Conservation (phyloP, 2,797 vertebrate species). For the Helicolenus hilgendorfi region DNA sequence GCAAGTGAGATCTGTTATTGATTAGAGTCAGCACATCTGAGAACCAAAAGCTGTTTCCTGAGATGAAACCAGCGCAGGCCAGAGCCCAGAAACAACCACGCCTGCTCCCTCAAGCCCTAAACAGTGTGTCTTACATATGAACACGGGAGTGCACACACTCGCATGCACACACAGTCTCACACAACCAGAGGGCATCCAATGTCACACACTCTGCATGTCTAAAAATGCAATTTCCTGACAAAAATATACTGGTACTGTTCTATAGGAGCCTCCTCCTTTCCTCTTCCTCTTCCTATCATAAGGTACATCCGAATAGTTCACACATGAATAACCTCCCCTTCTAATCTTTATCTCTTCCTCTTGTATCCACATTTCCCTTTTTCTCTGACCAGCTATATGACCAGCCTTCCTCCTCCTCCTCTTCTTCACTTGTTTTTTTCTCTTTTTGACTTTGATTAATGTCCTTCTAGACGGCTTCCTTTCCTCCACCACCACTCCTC, state of each 20-base stretch:
- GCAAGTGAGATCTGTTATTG: conserved; percentile 40
- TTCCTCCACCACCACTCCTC: not conserved
- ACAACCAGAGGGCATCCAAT: not conserved
- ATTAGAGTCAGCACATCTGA: conserved; percentile 28
- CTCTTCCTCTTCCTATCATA: conserved; percentile 56
- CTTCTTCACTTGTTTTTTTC: not conserved
- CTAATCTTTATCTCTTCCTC: not conserved
- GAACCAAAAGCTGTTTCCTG: conserved; percentile 24
- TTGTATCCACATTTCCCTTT: not conserved
- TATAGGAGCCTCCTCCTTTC: conserved; percentile 54
- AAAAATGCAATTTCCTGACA: conserved; percentile 51
- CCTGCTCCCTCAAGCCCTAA: conserved; percentile 52
- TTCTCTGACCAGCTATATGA: not conserved
- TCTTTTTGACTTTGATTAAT: conserved; percentile 5
- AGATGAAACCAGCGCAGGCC: conserved; percentile 4
- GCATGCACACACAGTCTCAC: not conserved
- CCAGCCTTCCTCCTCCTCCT: not conserved
- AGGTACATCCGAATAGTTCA: conserved; percentile 14
- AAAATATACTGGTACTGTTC: conserved; percentile 23
- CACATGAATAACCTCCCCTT: not conserved
- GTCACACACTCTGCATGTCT: conserved; percentile 14
- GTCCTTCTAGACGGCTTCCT: not conserved
- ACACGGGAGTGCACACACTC: not conserved
- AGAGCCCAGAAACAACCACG: conserved; percentile 55
- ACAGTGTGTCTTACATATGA: conserved; percentile 27